Base-by-base conservation (phyloP, 2,797 vertebrate species). In the Bufotes viridis region DNA sequence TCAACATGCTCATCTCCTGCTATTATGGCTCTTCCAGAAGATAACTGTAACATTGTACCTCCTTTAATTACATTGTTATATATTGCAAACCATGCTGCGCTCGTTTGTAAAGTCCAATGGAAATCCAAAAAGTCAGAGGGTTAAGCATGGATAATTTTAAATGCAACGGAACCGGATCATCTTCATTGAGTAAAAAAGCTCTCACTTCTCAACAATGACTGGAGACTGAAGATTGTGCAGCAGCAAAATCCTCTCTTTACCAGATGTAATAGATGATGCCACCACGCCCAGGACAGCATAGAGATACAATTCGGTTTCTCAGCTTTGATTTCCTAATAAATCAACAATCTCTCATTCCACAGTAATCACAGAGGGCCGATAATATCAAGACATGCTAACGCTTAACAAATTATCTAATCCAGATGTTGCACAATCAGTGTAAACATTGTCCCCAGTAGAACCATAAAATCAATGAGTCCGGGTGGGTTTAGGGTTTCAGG, bases 331-430 rank as follows among this genome's bases (percentile, higher is more conserved):
- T 82, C 57, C 57, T 90, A 88, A 85, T 90, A 55, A 26, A 76
- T 53, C 61, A 88, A 70, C 69, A 51, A 17, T 86, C 61, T 90
- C 88, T 91, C 93, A 91, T 81, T 61, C 58, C 86, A 91, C 93
- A 95, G 95, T 96, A 96, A 96, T 97, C 96, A 95, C 90, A 94
- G 91, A 94, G 93, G 94, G 92, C 93, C 84, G 95, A 97, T 98
- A 98, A 96, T 94, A 96, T 96, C 94, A 91, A 93, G 95, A 90
- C 91, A 95, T 86, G 91, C 97, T 98, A 97, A 97, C 98, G 97
- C 96, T 95, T 95, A 96, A 97, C 97, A 98, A 98, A 99, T 99
- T 97, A 98, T 98, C 97, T 98, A 98, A 99, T 98, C 97, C 97
- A 97, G 97, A 98, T 98, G 97, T 97, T 97, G 96, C 96, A 93